A percentile compares a stretch with the other conserved stretches of the same genome.
These are phyloP conservation scores for Microctonus aethiopoides DNA, from an alignment of 2,888 invertebrate genomes.

Conservation along the genomic window DNA sequence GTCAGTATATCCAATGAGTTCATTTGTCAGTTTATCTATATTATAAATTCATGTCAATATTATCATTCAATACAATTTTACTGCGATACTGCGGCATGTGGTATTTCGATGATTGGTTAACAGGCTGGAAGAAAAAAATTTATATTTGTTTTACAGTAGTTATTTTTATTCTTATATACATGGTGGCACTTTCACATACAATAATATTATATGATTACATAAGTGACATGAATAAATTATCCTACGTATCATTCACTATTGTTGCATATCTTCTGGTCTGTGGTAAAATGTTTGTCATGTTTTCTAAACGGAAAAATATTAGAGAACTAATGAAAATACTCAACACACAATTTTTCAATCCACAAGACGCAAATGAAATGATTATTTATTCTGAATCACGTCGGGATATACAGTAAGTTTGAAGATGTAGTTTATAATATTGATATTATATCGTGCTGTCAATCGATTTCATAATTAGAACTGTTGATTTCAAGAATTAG, in stretches of 20 bases:
- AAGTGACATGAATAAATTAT: background rate
- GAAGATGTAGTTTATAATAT: no score
- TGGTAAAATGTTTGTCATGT: background rate
- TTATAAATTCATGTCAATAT: background rate
- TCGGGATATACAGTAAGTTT: constrained; percentile 9
- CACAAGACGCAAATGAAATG: background rate
- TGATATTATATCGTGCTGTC: no score
- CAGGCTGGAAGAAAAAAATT: constrained; percentile 8
- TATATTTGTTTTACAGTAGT: constrained; percentile 6
- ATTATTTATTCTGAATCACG: background rate
- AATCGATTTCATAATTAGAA: no score
- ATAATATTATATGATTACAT: background rate
- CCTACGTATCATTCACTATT: constrained; percentile 16
- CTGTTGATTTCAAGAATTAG: no score
- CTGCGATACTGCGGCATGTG: constrained; percentile 6
- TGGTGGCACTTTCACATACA: constrained; percentile 5
- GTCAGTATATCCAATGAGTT: background rate
- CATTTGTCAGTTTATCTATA: background rate
- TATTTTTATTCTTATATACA: background rate
- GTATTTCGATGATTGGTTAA: background rate
- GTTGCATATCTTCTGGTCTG: background rate
- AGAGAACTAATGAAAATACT: background rate
- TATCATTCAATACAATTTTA: constrained; percentile 4
- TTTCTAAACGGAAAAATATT: constrained; percentile 3
- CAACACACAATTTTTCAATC: background rate